Percentiles rank a stretch among this genome's conserved stretches.
These are phyloP conservation scores for Archilochus colubris DNA, from an alignment of 2,113 vertebrate species.

Conservation along the genomic window DNA sequence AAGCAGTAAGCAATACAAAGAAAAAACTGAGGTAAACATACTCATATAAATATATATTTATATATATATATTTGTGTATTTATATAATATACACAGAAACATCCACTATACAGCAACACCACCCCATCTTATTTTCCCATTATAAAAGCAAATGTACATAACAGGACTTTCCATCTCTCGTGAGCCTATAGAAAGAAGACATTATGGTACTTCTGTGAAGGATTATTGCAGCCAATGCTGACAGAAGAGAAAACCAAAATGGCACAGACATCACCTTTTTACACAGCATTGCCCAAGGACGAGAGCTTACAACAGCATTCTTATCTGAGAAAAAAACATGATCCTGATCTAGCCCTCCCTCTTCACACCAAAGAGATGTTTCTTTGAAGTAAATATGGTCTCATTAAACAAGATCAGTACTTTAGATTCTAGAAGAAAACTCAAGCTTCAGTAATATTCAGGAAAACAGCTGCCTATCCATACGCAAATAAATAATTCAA, in stretches of 20 bases:
- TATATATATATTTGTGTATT: no score
- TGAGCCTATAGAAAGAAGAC: not conserved
- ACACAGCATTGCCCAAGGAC: not conserved
- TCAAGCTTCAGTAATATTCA: not conserved
- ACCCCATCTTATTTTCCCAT: not conserved
- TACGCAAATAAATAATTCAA: not conserved
- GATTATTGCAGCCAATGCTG: not conserved
- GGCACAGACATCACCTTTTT: not conserved
- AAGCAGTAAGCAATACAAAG: not conserved
- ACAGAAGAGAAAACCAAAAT: not conserved
- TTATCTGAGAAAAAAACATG: not conserved
- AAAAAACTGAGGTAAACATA: not conserved
- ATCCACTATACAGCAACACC: not conserved
- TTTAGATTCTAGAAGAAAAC: not conserved
- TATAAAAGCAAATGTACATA: not conserved
- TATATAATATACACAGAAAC: not conserved
- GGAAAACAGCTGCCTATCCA: not conserved
- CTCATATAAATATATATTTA: no score
- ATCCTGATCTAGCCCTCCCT: not conserved
- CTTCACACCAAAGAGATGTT: not conserved
- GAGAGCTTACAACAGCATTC: not conserved
- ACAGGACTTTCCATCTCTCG: not conserved
- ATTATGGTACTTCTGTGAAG: not conserved
- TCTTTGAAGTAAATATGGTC: not conserved
- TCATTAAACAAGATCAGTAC: not conserved